Conservation (phyloP, 2,113 vertebrate genomes). For the Ceyx melanurus region DNA sequence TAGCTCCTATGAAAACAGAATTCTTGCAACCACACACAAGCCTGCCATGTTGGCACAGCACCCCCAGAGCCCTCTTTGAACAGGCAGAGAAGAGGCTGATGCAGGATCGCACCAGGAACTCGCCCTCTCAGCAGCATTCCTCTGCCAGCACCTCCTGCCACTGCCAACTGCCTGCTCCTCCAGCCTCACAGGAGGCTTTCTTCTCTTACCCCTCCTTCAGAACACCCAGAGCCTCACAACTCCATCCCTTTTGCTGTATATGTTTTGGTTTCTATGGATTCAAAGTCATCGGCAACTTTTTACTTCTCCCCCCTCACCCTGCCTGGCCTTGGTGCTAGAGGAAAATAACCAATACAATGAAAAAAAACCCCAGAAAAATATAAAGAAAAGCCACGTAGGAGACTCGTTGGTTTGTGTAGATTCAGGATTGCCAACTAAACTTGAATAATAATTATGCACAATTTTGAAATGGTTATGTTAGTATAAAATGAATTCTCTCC, state of each 20-base stretch:
- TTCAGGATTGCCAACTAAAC: not conserved
- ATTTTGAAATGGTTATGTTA: not conserved
- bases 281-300: not conserved
- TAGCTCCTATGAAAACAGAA: conserved; percentile 62
- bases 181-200: conserved; percentile 22
- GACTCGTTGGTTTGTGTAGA: not conserved
- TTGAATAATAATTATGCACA: not conserved
- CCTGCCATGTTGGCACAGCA: not conserved
- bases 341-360: not conserved
- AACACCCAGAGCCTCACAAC: not conserved
- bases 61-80: conserved; percentile 67
- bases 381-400: not conserved
- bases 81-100: conserved; percentile 48
- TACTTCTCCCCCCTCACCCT: not conserved
- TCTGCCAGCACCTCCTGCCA: conserved; percentile 54
- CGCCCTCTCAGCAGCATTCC: conserved; percentile 77
- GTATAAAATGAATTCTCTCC: not conserved
- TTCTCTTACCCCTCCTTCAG: not conserved
- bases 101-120: conserved; percentile 68
- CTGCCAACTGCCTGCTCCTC: conserved; percentile 68
- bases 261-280: conserved; percentile 1
- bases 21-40: conserved; percentile 57
- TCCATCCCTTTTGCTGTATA: not conserved
- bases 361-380: not conserved
- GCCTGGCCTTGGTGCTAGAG: not conserved